Percentiles rank a stretch among this genome's conserved stretches.
These are phyloP conservation scores for Ptychoptera albimana DNA, from an alignment of 2,888 invertebrate genomes.

Conservation along the genomic window DNA sequence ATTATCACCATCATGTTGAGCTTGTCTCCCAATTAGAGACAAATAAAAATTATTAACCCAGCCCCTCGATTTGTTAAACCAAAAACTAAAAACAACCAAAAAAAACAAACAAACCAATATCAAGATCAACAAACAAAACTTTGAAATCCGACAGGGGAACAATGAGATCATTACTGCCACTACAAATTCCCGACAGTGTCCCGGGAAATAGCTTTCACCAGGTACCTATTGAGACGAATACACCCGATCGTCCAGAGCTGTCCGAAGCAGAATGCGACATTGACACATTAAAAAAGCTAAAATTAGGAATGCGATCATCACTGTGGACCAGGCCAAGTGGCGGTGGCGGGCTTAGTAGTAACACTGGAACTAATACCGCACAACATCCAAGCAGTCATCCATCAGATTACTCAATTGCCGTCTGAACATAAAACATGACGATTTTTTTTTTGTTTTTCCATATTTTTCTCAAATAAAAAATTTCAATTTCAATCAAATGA, in stretches of 20 bases:
- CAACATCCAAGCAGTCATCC: constrained; percentile 40
- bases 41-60: background rate
- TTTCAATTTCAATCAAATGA: constrained; percentile 1
- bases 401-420: constrained; percentile 59
- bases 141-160: constrained; percentile 25
- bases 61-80: background rate
- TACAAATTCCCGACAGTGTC: constrained; percentile 34
- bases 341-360: constrained; percentile 5
- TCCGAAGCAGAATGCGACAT: constrained; percentile 58
- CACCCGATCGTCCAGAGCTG: constrained; percentile 37
- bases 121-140: constrained; percentile 4
- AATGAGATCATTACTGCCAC: constrained; percentile 45
- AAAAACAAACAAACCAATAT: background rate
- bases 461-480: too few relatives aligned
- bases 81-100: background rate
- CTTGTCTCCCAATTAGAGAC: background rate
- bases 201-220: constrained; percentile 21
- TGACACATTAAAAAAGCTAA: constrained; percentile 55
- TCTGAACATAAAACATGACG: constrained; percentile 30
- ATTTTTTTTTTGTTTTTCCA: too few relatives aligned
- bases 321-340: constrained; percentile 46
- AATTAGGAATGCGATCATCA: constrained; percentile 50
- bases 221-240: constrained; percentile 16
- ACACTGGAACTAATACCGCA: constrained; percentile 13
- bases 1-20: constrained; percentile 18